Conservation (phyloP, 1,140 invertebrate genomes). For the Achroia grisella region DNA sequence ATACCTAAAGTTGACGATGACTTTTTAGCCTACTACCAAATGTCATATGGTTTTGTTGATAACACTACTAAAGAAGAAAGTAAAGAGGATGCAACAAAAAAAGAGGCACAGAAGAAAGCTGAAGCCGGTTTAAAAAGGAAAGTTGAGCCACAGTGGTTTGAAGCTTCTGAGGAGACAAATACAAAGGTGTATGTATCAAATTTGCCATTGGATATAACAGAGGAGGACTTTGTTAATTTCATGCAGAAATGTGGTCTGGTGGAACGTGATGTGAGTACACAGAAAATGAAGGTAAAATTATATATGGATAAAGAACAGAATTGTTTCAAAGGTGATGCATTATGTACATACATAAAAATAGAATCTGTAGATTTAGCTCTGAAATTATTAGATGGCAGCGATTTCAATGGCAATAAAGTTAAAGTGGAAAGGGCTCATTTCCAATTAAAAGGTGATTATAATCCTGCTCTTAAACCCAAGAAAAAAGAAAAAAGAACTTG, state of each 20-base stretch:
- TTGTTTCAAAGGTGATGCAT: conserved; percentile 94
- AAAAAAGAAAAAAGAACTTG: conserved; percentile 90
- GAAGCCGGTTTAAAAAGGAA: conserved; percentile 60
- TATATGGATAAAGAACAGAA: conserved; percentile 90
- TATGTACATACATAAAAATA: conserved; percentile 97
- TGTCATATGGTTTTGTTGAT: conserved; percentile 92
- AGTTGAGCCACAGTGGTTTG: conserved; percentile 88
- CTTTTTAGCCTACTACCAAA: conserved; percentile 96
- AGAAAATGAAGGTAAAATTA: conserved; percentile 95
- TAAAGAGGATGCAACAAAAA: conserved; percentile 29
- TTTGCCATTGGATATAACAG: conserved; percentile 90
- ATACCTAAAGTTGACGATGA: conserved; percentile 98
- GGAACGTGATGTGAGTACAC: conserved; percentile 87
- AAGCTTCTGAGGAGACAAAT: conserved; percentile 92
- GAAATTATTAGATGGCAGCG: conserved; percentile 92
- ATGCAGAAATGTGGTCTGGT: conserved; percentile 98
- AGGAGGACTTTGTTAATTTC: conserved; percentile 91
- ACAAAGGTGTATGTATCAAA: conserved; percentile 98
- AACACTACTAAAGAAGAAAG: conserved; percentile 65
- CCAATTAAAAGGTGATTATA: conserved; percentile 95
- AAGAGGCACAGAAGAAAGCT: conserved; percentile 35
- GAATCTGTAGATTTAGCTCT: conserved; percentile 97
- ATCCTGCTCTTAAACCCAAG: conserved; percentile 95
- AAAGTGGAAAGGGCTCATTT: conserved; percentile 96
- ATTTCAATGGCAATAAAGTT: conserved; percentile 85